Base-by-base conservation (phyloP, 2,113 vertebrate genomes). In the Pandion haliaetus region DNA sequence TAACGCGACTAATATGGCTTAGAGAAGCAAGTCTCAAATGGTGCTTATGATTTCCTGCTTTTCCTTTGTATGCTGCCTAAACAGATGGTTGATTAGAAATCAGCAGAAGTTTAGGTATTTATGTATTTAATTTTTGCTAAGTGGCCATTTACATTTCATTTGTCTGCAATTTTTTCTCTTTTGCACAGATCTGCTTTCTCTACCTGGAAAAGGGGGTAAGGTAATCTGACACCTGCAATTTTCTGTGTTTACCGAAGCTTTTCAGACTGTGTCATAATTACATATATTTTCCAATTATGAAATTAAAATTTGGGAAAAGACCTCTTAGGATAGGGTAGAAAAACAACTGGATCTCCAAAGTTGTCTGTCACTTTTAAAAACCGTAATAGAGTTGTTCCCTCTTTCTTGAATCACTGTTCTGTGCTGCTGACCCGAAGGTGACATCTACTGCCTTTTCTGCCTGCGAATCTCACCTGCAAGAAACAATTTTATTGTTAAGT, bases 1-100 rank as follows among this genome's bases (percentile, higher is more conserved):
- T 94, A 95, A 96, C 16, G 15, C 76, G 76, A 77, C 91, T 96
- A 93, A 95, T 90, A 96, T 80, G 71, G 89, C 91, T 96, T 83
- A 90, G 87, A 91, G 93, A 94, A 93, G 59, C 6, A 2, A 86
- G 89, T 80, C 62, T 85, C 71, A 89, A 93, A 87, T 47, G 82
- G 77, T 81, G 91, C 74, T 94, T 85, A 50, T 49, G 78, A 91
- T 87, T 90, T 91, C 91, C 94, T 91, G 84, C 49, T 95, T 85
- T 87, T 54, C 42, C 50, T 95, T 91, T 91, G 78, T 88, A 73
- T 77, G 70, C 62, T 87, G 84, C 78, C 82, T 93, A 90, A 93
- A 80, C 87, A 93, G 45, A 42, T 5, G 4, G 66, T 55, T 86
- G 84, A 94, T 91, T 79, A 90, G 84, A 82, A 91, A 94, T 76